Evolutionary conservation across 1,140 invertebrate genomes (phyloP).

Genomic region (Drosophila sulfurigaster): DNA sequence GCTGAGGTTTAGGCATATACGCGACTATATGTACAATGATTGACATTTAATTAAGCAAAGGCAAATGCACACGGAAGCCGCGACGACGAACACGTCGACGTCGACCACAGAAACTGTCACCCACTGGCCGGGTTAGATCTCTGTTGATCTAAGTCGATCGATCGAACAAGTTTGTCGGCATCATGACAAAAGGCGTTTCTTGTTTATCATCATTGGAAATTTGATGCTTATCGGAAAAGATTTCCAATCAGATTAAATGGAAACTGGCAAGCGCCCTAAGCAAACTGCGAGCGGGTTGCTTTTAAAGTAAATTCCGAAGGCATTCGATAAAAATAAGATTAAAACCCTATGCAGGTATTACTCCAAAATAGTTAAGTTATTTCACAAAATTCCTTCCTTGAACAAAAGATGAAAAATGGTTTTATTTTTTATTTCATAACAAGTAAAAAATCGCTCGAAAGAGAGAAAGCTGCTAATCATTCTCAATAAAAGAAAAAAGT

Average conservation of each 20-base stretch:
- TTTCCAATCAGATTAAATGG: slow-evolving; percentile 64
- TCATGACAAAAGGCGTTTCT: slow-evolving; percentile 70
- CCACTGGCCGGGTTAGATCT: slow-evolving; percentile 59
- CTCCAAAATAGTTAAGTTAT: no score
- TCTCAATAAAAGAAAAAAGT: no score
- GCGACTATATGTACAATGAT: slow-evolving; percentile 57
- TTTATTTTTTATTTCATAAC: no score
- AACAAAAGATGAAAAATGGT: no score
- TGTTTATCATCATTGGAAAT: slow-evolving; percentile 72
- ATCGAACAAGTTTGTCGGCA: slow-evolving; percentile 68
- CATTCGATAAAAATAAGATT: background rate
- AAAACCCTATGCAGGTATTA: background rate
- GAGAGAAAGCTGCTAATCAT: no score
- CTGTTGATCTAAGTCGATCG: slow-evolving; percentile 34
- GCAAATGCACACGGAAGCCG: slow-evolving; percentile 78
- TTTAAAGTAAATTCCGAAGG: background rate
- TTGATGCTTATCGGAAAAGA: slow-evolving; percentile 80
- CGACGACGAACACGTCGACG: slow-evolving; percentile 15
- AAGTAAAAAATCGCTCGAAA: no score
- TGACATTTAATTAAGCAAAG: slow-evolving; percentile 82
- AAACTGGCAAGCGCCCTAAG: slow-evolving; percentile 45
- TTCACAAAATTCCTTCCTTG: no score
- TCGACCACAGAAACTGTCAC: slow-evolving; percentile 47
- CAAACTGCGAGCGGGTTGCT: slow-evolving; percentile 7
- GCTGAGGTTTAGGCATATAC: slow-evolving; percentile 23